phyloP scores from a whole-genome alignment of 2,888 invertebrate species.

The Yponomeuta sedellus region DNA sequence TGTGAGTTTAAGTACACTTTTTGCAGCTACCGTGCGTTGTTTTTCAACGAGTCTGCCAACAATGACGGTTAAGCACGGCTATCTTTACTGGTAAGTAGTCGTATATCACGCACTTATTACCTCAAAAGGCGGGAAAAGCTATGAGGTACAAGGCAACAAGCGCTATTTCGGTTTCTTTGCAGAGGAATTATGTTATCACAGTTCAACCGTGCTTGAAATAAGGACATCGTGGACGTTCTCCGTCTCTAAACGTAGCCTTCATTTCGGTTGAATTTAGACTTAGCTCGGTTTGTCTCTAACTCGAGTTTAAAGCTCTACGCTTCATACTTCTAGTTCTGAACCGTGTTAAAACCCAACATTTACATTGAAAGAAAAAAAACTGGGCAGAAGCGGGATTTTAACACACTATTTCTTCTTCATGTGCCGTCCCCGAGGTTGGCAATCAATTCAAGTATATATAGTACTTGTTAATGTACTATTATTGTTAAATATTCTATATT shows the following conservation, averaged over 20 bases:
- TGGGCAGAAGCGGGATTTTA: too few species aligned
- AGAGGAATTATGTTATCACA: neutral
- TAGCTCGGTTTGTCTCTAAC: too few species aligned
- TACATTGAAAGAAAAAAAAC: too few species aligned
- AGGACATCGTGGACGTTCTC: neutral
- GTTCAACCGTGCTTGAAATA: neutral
- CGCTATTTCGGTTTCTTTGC: neutral
- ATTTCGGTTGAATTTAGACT: too few species aligned
- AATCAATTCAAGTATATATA: too few species aligned
- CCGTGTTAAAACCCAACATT: too few species aligned
- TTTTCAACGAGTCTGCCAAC: neutral
- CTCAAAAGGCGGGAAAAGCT: neutral
- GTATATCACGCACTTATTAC: neutral
- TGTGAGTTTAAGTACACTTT: slow-evolving; percentile 53
- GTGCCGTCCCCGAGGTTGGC: too few species aligned
- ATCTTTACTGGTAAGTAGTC: neutral
- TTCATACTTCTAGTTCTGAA: too few species aligned
- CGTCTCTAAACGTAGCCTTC: neutral
- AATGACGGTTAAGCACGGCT: neutral
- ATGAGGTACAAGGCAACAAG: neutral
- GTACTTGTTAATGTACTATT: too few species aligned
- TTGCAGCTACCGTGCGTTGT: slow-evolving; percentile 22
- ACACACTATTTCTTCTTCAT: too few species aligned
- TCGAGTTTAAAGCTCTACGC: too few species aligned
- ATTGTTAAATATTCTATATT: too few species aligned